Conservation (phyloP, 2,113 vertebrate genomes). For the Merops nubicus region DNA sequence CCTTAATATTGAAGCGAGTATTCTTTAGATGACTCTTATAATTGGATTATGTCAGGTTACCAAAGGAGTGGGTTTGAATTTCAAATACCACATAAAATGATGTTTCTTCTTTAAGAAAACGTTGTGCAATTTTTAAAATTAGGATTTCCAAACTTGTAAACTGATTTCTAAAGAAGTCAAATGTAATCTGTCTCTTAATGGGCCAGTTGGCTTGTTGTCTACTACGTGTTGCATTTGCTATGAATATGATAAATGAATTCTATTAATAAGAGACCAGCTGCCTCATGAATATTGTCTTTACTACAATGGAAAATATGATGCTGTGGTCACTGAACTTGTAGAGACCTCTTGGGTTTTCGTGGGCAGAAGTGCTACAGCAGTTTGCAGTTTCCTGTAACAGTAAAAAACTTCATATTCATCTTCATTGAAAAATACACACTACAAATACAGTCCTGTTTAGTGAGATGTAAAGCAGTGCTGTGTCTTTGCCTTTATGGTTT, state of each 20-base stretch:
- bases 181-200: neutral
- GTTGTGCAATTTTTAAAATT: neutral
- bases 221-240: neutral
- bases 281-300: slow-evolving; percentile 50
- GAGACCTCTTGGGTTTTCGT: slow-evolving; percentile 39
- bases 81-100: neutral
- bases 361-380: slow-evolving; percentile 41
- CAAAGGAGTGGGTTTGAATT: neutral
- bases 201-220: neutral
- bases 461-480: neutral
- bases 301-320: slow-evolving; percentile 60
- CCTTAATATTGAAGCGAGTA: neutral
- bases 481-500: neutral
- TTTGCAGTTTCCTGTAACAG: slow-evolving; percentile 35
- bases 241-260: slow-evolving; percentile 37
- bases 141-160: neutral
- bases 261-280: slow-evolving; percentile 47
- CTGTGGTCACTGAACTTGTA: slow-evolving; percentile 36
- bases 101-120: neutral
- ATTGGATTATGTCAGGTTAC: neutral
- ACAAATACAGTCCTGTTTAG: neutral
- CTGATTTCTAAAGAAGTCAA: neutral
- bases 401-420: neutral
- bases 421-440: neutral
- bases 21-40: neutral